These are phyloP conservation scores for Pelecanus crispus DNA, from an alignment of 2,113 vertebrate species.

Conservation along the genomic window DNA sequence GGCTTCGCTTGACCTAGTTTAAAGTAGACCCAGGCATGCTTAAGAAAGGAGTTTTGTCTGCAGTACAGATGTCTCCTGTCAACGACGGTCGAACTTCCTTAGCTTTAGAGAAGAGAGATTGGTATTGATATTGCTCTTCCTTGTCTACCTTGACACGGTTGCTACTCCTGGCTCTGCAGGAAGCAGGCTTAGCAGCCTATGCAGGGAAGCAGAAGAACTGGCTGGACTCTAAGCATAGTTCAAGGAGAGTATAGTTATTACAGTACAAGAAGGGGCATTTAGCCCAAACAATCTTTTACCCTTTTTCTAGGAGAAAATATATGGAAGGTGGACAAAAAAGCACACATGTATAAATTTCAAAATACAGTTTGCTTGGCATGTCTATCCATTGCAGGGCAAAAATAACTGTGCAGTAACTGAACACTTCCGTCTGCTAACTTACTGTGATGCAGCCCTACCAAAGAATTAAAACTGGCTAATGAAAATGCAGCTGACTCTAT, in stretches of 20 bases:
- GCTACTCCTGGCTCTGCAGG: background rate
- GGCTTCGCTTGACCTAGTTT: constrained; percentile 32
- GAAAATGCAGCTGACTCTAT: background rate
- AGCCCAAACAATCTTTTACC: background rate
- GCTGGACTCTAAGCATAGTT: background rate
- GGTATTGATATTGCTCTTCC: background rate
- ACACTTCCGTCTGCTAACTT: background rate
- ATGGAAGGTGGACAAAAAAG: background rate
- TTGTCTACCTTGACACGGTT: background rate
- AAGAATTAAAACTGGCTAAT: background rate
- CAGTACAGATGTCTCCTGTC: constrained; percentile 41
- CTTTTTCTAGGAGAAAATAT: background rate
- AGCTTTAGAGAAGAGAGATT: background rate
- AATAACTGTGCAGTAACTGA: background rate
- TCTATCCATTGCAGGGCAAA: background rate
- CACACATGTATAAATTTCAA: background rate
- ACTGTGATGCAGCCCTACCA: background rate
- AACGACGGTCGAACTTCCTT: background rate
- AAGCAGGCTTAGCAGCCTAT: background rate
- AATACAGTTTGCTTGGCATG: background rate
- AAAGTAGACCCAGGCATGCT: background rate
- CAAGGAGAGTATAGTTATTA: background rate
- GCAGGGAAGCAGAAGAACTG: background rate
- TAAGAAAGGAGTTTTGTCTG: constrained; percentile 40
- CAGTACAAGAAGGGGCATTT: background rate